Conservation (phyloP, 2,113 vertebrate species). For the Lagopus leucura region DNA sequence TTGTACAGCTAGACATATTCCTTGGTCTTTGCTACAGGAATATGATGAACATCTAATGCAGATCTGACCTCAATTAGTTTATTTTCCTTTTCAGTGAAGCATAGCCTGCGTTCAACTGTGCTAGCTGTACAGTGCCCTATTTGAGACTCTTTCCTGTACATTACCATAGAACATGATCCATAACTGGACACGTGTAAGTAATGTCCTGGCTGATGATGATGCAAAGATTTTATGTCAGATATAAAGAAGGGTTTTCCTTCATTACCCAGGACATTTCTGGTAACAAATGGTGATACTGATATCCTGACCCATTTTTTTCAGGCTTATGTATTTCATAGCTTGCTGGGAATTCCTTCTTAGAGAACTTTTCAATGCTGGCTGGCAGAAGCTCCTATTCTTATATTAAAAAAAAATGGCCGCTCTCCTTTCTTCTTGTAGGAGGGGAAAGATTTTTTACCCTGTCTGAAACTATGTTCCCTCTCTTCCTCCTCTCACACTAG, state of each 20-base stretch:
- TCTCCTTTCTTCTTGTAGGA: not conserved
- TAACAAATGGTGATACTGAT: constrained; percentile 16
- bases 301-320: not conserved
- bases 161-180: not conserved
- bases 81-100: constrained; percentile 24
- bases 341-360: not conserved
- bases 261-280: constrained; percentile 5
- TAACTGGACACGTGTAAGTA: not conserved
- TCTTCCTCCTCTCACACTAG: not conserved
- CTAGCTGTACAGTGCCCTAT: not conserved
- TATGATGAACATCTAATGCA: not conserved
- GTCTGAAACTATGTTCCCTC: not conserved
- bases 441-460: not conserved
- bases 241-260: not conserved
- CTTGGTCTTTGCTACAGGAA: not conserved
- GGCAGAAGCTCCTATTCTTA: not conserved
- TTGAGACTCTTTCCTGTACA: not conserved
- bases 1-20: not conserved
- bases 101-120: not conserved
- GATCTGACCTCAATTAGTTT: not conserved
- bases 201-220: not conserved
- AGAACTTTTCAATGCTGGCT: not conserved
- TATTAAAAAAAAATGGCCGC: constrained; percentile 8
- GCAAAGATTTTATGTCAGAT: not conserved
- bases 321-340: not conserved